These are phyloP conservation scores for Eretmochelys imbricata DNA, from an alignment of 2,113 vertebrate genomes.

Conservation along the genomic window DNA sequence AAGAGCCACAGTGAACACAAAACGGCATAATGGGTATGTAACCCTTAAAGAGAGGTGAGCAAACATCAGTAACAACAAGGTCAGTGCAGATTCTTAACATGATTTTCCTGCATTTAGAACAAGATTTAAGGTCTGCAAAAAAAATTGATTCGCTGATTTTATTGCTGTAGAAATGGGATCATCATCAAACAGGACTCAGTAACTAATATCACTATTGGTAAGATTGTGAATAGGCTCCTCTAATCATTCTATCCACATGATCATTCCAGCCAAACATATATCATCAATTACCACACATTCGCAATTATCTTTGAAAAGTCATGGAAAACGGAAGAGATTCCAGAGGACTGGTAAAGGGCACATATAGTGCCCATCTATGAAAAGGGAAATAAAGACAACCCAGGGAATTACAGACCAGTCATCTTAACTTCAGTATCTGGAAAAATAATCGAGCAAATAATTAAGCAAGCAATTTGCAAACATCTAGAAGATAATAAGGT, in stretches of 20 bases:
- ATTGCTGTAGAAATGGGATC: not conserved
- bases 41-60: not conserved
- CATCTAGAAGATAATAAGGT: no score
- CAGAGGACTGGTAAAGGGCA: no score
- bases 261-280: fast-evolving
- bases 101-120: not conserved
- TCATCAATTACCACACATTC: no score
- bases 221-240: not conserved
- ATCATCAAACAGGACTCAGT: not conserved
- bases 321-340: no score
- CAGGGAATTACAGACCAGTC: no score
- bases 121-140: not conserved
- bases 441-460: no score
- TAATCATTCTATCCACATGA: not conserved
- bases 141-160: not conserved
- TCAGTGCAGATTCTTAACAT: fast-evolving
- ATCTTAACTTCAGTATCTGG: no score
- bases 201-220: not conserved
- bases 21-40: not conserved
- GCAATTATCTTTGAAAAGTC: no score
- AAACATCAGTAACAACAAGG: not conserved
- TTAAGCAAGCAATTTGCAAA: no score
- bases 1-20: not conserved
- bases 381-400: no score
- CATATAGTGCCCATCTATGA: no score